These are phyloP conservation scores for Hippasteria phrygiana DNA, from an alignment of 53 echinoderm and acorn worm species.

Conservation along the genomic window DNA sequence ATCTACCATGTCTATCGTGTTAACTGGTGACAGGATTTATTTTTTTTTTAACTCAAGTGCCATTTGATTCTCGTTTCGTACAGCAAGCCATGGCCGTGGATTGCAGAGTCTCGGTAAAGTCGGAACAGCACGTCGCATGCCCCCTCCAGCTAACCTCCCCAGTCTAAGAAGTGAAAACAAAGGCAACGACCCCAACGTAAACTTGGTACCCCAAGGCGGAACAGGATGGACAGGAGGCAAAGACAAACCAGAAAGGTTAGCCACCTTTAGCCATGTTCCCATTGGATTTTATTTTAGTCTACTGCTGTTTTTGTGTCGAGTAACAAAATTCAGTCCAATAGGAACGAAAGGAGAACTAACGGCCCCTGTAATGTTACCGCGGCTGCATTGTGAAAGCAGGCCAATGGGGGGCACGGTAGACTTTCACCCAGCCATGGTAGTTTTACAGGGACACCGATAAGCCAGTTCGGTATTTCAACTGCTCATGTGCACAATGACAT, in stretches of 20 bases:
- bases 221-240: constrained; percentile 93
- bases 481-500: too few relatives aligned
- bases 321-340: too few relatives aligned
- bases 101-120: constrained; percentile 99
- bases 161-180: constrained; percentile 98
- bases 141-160: constrained; percentile 92
- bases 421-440: too few relatives aligned
- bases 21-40: too few relatives aligned
- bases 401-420: too few relatives aligned
- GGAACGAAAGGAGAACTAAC: too few relatives aligned
- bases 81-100: constrained; percentile 99
- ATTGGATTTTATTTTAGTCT: neutral
- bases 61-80: neutral
- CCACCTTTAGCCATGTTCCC: neutral
- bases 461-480: too few relatives aligned
- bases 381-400: too few relatives aligned
- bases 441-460: too few relatives aligned
- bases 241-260: constrained; percentile 72
- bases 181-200: constrained; percentile 99
- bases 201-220: constrained; percentile 85
- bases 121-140: constrained; percentile 90
- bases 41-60: neutral
- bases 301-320: too few relatives aligned
- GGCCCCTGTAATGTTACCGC: too few relatives aligned
- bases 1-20: too few relatives aligned